A percentile compares a stretch with the other conserved stretches of the same genome.
Evolutionary conservation across 2,797 vertebrate genomes (phyloP).

Genomic region (Sternotherus odoratus): DNA sequence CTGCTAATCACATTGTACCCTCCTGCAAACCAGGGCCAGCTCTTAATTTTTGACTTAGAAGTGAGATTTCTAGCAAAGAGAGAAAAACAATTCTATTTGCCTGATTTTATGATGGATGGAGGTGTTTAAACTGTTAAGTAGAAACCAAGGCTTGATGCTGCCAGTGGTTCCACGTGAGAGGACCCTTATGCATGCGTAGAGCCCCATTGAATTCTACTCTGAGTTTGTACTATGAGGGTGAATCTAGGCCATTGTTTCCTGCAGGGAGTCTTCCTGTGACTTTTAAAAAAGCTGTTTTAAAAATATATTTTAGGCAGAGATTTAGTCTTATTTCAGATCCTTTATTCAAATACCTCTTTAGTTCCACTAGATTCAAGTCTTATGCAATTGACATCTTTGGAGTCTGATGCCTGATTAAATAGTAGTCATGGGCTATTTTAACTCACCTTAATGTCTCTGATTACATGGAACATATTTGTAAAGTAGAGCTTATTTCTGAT

Average conservation of each 20-base stretch:
- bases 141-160: conserved; percentile 3
- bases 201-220: neutral
- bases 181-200: neutral
- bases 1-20: neutral
- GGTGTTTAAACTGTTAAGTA: neutral
- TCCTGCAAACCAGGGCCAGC: neutral
- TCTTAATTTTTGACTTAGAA: neutral
- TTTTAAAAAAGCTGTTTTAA: neutral
- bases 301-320: conserved; percentile 20
- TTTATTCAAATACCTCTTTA: conserved; percentile 55
- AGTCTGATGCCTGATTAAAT: conserved; percentile 58
- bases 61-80: neutral
- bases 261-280: neutral
- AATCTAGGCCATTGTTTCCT: neutral
- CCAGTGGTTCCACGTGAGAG: neutral
- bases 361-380: conserved; percentile 48
- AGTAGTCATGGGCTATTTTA: conserved; percentile 59
- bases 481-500: conserved; percentile 62
- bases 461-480: conserved; percentile 64
- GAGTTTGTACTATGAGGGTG: neutral
- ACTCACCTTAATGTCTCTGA: conserved; percentile 64
- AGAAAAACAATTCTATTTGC: neutral
- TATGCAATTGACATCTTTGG: conserved; percentile 50
- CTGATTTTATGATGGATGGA: neutral
- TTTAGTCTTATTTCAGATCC: conserved; percentile 45